These are phyloP conservation scores for Lagria hirta DNA, from an alignment of 2,888 invertebrate species.

Conservation along the genomic window DNA sequence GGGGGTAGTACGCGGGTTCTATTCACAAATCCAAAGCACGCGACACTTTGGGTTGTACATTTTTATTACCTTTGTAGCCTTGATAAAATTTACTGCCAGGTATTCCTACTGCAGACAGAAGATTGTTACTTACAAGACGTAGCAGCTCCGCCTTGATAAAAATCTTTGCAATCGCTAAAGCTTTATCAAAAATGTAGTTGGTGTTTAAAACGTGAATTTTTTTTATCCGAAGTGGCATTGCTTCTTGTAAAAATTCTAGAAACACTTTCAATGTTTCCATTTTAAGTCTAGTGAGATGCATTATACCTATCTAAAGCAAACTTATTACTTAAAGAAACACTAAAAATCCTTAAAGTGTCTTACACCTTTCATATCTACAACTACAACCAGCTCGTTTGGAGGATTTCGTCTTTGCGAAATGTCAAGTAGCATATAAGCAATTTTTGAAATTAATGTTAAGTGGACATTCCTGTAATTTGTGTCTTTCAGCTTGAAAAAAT, in stretches of 20 bases:
- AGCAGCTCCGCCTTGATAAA: conserved; percentile 43
- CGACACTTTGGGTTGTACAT: too few species aligned
- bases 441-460: conserved; percentile 36
- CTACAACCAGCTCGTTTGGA: conserved; percentile 39
- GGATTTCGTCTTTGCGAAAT: conserved; percentile 38
- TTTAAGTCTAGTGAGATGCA: conserved; percentile 43
- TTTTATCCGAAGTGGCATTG: conserved; percentile 50
- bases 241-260: conserved; percentile 46
- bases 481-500: conserved; percentile 41
- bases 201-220: conserved; percentile 52
- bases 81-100: too few species aligned
- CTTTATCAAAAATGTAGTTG: conserved; percentile 50
- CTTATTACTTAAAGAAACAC: neutral
- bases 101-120: too few species aligned
- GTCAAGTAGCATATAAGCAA: conserved; percentile 42
- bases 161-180: conserved; percentile 50
- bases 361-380: conserved; percentile 44
- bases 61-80: too few species aligned
- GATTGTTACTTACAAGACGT: conserved; percentile 41
- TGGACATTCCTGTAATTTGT: conserved; percentile 39
- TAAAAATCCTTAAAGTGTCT: too few species aligned
- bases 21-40: too few species aligned
- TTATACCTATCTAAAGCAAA: conserved; percentile 43
- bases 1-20: too few species aligned
- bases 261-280: conserved; percentile 34